Evolutionary conservation across 2,797 vertebrate genomes (phyloP).

Genomic region (Chiroxiphia lanceolata): DNA sequence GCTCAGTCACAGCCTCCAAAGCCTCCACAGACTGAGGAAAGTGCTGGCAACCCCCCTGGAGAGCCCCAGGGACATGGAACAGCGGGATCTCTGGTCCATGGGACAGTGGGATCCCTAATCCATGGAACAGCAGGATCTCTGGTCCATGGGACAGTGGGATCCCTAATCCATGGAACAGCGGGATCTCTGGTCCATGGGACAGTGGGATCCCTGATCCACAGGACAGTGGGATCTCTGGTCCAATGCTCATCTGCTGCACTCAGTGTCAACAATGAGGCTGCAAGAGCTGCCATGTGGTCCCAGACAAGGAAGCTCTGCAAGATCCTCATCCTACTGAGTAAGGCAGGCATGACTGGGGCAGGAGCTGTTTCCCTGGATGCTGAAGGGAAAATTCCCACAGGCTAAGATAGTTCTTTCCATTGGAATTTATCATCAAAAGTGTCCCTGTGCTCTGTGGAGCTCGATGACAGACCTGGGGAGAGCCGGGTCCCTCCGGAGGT

Average conservation of each 20-base stretch:
- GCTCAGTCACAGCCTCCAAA: not conserved
- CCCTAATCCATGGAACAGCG: not conserved
- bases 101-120: not conserved
- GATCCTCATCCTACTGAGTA: accelerated
- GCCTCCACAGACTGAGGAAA: accelerated
- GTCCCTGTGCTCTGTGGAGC: not conserved
- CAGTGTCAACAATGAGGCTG: not conserved
- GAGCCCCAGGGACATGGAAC: not conserved
- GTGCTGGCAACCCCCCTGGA: accelerated
- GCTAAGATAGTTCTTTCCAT: not conserved
- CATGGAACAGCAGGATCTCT: not conserved
- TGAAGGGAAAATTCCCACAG: not conserved
- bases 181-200: not conserved
- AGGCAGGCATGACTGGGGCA: not conserved
- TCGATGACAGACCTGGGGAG: not conserved
- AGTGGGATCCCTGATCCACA: too few species aligned
- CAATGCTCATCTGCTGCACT: accelerated
- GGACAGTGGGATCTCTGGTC: not conserved
- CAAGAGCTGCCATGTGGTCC: not conserved
- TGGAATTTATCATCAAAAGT: not conserved
- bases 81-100: not conserved
- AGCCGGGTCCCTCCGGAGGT: not conserved
- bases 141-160: not conserved
- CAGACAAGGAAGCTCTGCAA: not conserved
- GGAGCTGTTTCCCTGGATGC: not conserved